Evolutionary conservation across 2,888 invertebrate genomes (phyloP).

Genomic region (Hesperia comma): DNA sequence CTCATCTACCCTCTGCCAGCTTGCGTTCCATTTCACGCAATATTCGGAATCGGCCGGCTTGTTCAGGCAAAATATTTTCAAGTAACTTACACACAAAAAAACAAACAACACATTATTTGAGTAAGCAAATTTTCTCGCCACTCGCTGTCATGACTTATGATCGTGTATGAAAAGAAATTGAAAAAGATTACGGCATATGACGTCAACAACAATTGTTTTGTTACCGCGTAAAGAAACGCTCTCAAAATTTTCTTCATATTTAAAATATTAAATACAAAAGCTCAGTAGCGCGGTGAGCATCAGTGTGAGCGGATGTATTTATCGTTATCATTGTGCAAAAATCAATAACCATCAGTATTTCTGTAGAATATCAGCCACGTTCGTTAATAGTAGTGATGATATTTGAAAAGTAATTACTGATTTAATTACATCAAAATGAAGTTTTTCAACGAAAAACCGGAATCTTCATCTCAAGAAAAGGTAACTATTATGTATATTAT

Average conservation of each 20-base stretch:
- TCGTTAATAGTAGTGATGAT: neutral
- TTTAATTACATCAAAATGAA: slow-evolving; percentile 5
- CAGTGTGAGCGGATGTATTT: neutral
- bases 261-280: neutral
- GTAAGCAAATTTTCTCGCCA: too few relatives aligned
- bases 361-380: neutral
- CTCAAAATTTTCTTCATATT: neutral
- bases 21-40: too few relatives aligned
- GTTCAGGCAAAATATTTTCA: too few relatives aligned
- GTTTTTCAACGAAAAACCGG: neutral
- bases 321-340: neutral
- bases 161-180: too few relatives aligned
- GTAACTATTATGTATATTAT: neutral
- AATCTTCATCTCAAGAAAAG: neutral
- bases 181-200: slow-evolving; percentile 30
- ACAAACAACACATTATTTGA: too few relatives aligned
- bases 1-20: too few relatives aligned
- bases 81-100: too few relatives aligned
- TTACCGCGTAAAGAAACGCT: slow-evolving; percentile 2
- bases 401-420: neutral
- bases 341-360: neutral
- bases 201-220: neutral
- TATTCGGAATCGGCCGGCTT: too few relatives aligned
- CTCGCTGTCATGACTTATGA: too few relatives aligned
- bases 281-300: slow-evolving; percentile 10